Percentiles rank a stretch among this genome's conserved stretches.
Evolutionary conservation across 2,888 invertebrate genomes (phyloP).

Genomic region (Stenurella melanura): DNA sequence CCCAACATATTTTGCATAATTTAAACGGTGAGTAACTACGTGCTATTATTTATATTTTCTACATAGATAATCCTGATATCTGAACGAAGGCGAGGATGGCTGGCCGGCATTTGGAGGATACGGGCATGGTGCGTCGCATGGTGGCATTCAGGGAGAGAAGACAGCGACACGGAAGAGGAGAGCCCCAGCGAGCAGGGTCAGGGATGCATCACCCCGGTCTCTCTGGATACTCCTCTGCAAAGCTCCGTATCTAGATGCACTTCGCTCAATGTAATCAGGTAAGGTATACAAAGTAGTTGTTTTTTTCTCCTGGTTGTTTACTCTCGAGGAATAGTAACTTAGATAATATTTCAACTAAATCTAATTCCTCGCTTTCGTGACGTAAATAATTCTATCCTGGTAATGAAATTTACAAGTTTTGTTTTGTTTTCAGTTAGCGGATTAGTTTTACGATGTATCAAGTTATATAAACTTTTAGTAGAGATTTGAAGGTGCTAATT

Average conservation of each 20-base stretch:
- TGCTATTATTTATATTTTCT: constrained; percentile 35
- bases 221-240: constrained; percentile 90
- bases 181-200: constrained; percentile 80
- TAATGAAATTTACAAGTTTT: background rate
- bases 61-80: constrained; percentile 47
- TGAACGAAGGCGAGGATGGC: constrained; percentile 71
- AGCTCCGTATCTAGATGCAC: constrained; percentile 91
- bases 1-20: background rate
- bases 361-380: background rate
- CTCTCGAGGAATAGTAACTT: constrained; percentile 14
- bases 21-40: background rate
- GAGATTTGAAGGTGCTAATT: no score
- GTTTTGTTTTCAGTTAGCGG: background rate
- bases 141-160: constrained; percentile 93
- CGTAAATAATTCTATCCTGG: background rate
- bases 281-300: constrained; percentile 33
- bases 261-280: constrained; percentile 86
- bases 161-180: constrained; percentile 87
- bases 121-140: constrained; percentile 90
- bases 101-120: constrained; percentile 70
- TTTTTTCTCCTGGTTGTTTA: background rate
- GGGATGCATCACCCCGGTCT: constrained; percentile 86
- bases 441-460: background rate
- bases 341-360: constrained; percentile 13
- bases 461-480: background rate